phyloP scores from a whole-genome alignment of 1,140 invertebrate species.

The Drosophila lacteicornis region DNA sequence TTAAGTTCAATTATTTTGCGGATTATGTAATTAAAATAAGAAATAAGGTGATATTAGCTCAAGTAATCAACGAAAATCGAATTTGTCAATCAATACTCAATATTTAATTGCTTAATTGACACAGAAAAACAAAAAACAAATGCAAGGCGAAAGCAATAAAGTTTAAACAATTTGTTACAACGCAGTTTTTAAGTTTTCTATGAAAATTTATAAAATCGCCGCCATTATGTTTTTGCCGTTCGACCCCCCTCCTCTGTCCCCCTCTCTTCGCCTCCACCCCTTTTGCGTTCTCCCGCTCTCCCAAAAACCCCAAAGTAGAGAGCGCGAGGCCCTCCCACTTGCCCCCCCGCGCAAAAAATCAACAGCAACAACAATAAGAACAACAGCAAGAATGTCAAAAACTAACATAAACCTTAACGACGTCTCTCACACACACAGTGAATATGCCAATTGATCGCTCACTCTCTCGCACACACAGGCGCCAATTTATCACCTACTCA shows the following conservation, averaged over 20 bases:
- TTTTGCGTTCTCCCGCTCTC: slow-evolving; percentile 16
- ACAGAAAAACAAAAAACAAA: slow-evolving; percentile 35
- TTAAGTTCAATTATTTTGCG: neutral
- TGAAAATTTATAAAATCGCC: slow-evolving; percentile 70
- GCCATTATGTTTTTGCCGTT: slow-evolving; percentile 74
- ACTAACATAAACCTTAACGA: slow-evolving; percentile 71
- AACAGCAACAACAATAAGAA: slow-evolving; percentile 44
- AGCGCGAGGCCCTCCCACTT: slow-evolving; percentile 33
- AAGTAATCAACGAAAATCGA: slow-evolving; percentile 1
- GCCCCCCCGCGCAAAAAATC: slow-evolving; percentile 35
- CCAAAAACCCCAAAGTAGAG: slow-evolving; percentile 13
- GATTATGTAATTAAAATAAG: slow-evolving; percentile 11
- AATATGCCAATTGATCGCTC: slow-evolving; percentile 74
- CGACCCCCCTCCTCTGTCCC: slow-evolving; percentile 22
- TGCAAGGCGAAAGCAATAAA: slow-evolving; percentile 57
- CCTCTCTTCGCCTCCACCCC: slow-evolving; percentile 29
- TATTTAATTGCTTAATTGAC: slow-evolving; percentile 54
- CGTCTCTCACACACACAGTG: slow-evolving; percentile 30
- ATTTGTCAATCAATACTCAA: slow-evolving; percentile 44
- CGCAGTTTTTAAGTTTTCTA: slow-evolving; percentile 78
- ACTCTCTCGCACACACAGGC: slow-evolving; percentile 54
- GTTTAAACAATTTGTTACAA: slow-evolving; percentile 79
- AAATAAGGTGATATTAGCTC: neutral
- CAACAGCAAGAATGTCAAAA: slow-evolving; percentile 77
- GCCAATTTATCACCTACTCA: slow-evolving; percentile 78